A percentile compares a stretch with the other conserved stretches of the same genome.
Evolutionary conservation across 2,113 vertebrate genomes (phyloP).

Genomic region (Rhinolophus ferrumequinum): DNA sequence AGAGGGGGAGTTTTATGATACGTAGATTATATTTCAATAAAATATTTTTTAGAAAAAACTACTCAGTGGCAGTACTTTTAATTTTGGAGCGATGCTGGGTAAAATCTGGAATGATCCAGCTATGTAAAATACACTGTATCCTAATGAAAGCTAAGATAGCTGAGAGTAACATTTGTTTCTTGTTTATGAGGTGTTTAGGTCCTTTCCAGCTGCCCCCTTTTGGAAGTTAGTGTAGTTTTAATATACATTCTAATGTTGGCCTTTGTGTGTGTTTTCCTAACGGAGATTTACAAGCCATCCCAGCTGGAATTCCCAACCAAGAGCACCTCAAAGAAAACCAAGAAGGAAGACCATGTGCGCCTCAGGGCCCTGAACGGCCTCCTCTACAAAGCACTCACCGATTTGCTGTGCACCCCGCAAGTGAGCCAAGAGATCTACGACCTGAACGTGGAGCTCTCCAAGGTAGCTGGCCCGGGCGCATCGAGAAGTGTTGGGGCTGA

Average conservation of each 20-base stretch:
- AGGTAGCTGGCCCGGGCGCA: constrained; percentile 76
- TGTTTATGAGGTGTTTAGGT: neutral
- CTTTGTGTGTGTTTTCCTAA: neutral
- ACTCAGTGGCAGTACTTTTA: neutral
- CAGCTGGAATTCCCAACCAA: constrained; percentile 62
- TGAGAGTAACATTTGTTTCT: neutral
- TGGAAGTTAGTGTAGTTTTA: neutral
- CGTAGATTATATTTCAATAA: neutral
- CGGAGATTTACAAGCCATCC: constrained; percentile 76
- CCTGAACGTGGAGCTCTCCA: constrained; percentile 89
- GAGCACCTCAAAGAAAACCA: constrained; percentile 68
- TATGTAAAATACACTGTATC: neutral
- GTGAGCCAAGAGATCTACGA: constrained; percentile 86
- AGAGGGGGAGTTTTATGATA: neutral
- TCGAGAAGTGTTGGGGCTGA: rapidly evolving
- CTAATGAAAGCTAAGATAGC: neutral
- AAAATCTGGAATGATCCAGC: neutral
- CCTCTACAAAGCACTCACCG: constrained; percentile 86
- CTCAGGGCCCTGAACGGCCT: constrained; percentile 84
- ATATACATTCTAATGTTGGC: neutral
- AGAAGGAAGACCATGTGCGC: constrained; percentile 84
- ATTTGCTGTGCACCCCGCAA: constrained; percentile 85
- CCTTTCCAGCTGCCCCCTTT: neutral
- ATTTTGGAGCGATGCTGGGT: neutral
- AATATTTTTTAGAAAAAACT: neutral